A percentile compares a stretch with the other conserved stretches of the same genome.
Conservation (phyloP, 2,888 invertebrate genomes). For the Eupithecia vulgata region DNA sequence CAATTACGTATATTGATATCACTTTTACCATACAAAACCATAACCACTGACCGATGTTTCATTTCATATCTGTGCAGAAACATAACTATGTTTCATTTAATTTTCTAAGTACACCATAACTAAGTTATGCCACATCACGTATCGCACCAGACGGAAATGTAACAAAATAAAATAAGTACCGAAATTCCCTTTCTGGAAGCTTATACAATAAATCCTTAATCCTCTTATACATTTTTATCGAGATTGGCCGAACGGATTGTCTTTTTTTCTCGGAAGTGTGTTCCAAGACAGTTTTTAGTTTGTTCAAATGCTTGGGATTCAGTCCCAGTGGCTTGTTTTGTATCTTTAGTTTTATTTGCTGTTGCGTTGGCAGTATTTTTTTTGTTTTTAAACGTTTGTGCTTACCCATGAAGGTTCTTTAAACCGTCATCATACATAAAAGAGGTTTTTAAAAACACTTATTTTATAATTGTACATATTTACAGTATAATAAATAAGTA, state of each 20-base stretch:
- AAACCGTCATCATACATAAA: neutral
- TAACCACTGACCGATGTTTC: neutral
- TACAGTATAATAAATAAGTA: neutral
- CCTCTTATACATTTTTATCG: slow-evolving; percentile 81
- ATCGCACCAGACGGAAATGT: slow-evolving; percentile 65
- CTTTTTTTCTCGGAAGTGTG: slow-evolving; percentile 17
- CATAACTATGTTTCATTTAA: neutral
- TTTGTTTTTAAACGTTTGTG: neutral
- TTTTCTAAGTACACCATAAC: slow-evolving; percentile 16
- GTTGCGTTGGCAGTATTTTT: neutral
- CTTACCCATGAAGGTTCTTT: neutral
- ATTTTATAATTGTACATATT: neutral
- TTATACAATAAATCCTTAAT: slow-evolving; percentile 81
- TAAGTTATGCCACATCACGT: slow-evolving; percentile 59
- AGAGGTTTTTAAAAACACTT: neutral
- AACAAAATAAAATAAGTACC: slow-evolving; percentile 73
- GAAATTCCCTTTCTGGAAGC: slow-evolving; percentile 76
- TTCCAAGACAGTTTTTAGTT: slow-evolving; percentile 15
- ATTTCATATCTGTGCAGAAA: neutral
- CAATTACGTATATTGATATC: neutral
- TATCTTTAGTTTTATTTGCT: slow-evolving; percentile 9
- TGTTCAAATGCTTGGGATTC: slow-evolving; percentile 16
- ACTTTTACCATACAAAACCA: neutral
- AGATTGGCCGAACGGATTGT: slow-evolving; percentile 57
- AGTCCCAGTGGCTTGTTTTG: slow-evolving; percentile 8